phyloP scores from a whole-genome alignment of 2,888 invertebrate species.

The Thera britannica region DNA sequence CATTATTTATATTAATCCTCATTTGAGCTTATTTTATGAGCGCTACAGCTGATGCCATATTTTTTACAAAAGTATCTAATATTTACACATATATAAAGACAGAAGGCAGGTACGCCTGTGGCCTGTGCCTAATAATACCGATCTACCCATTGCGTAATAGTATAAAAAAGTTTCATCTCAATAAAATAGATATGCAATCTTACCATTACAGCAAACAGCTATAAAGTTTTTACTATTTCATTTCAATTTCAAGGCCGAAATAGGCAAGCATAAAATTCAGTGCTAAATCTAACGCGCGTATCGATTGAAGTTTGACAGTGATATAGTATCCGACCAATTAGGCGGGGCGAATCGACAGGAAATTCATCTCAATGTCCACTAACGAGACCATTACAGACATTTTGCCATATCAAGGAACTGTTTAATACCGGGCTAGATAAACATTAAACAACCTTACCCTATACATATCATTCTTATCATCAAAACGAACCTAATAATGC shows the following conservation, averaged over 20 bases:
- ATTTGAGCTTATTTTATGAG: constrained; percentile 12
- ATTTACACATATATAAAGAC: not conserved
- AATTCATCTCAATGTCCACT: constrained; percentile 45
- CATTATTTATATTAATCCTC: constrained; percentile 11
- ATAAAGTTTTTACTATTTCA: constrained; percentile 31
- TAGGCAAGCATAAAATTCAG: constrained; percentile 40
- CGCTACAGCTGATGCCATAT: constrained; percentile 13
- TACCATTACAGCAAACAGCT: constrained; percentile 30
- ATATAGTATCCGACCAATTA: constrained; percentile 46
- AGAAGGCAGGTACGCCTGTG: not conserved
- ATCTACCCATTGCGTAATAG: constrained; percentile 21
- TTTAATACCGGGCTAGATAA: constrained; percentile 12
- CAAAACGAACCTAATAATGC: constrained; percentile 1
- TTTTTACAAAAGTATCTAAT: not conserved
- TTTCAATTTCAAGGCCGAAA: constrained; percentile 37
- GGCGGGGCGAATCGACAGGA: constrained; percentile 43
- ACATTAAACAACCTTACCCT: constrained; percentile 8
- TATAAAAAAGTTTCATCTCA: constrained; percentile 30
- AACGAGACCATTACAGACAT: constrained; percentile 40
- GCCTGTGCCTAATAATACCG: constrained; percentile 6
- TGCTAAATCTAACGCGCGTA: constrained; percentile 42
- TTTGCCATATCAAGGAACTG: constrained; percentile 22
- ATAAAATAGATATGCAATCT: constrained; percentile 33
- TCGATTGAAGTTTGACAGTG: constrained; percentile 45
- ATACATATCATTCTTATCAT: constrained; percentile 5